Evolutionary conservation across 2,888 invertebrate species (phyloP), one percentile per base, ranked within the genome.

Genomic region (Rotaria socialis): DNA sequence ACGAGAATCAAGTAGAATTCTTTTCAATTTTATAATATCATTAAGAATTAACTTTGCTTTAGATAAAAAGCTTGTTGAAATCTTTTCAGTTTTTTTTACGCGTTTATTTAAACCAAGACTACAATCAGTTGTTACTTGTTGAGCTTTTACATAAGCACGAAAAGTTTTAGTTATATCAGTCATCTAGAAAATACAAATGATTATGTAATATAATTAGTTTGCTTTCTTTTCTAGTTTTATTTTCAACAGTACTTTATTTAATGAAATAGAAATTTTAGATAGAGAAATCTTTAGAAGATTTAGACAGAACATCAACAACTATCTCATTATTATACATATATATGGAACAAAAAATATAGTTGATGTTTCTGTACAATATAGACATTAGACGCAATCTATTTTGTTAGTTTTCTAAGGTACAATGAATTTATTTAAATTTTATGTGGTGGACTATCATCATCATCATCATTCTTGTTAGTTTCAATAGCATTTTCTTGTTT

Each of bases 351-450:
- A 47, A 24, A 80, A 80, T 67, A 35, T 67, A 67, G 35, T 35
- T 67, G 19, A 47, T 43, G 22, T 47, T 47, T 80, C 80, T 80
- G 14, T 80, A 80, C 80, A 80, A 47, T 80, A 80, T 80, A n/a
- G 41, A 80, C 80, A 80, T 67, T 1, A 35, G 24, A 56, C 56
- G 24, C 14, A 27, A 67, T 67, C 4, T 35, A 14, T 67, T 50
- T 50, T 50, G 7, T 67, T 35, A 4, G 19, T 50, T 52, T 52
- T 52, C 11, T 52, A 16, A 52, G 16, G 52, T 52, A 14, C 14
- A 14, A 3, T 14, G 10, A 5, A 27, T 14, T 24, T n/a, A 5
- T 43, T 80, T 47, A 80, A 22, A 80, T 47, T 80, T 47, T 47
- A 22, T 43, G 67, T 35, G 67, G 67, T 80, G 80, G 43, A 24